phyloP scores from a whole-genome alignment of 2,113 vertebrate genomes.

The Scartelaos histophorus region DNA sequence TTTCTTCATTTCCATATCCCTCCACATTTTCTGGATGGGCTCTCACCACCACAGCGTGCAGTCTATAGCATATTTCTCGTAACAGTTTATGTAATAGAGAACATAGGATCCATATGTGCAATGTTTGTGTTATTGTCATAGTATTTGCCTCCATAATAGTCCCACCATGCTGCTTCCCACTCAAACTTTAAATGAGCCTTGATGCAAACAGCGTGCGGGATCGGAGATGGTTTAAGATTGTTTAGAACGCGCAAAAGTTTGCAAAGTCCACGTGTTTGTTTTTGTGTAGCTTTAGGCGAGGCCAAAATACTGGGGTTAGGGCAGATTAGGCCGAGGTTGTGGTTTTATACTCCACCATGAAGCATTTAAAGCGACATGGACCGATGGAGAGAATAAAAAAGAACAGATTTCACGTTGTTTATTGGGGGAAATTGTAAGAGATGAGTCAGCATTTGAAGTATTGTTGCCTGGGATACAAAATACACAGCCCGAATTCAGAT shows the following conservation, averaged over 20 bases:
- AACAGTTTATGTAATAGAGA: background rate
- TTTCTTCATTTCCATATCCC: background rate
- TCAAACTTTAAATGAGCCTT: background rate
- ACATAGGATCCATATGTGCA: background rate
- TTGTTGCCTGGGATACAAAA: too few species aligned
- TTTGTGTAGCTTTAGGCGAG: background rate
- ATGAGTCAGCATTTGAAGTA: too few species aligned
- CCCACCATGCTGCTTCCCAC: background rate
- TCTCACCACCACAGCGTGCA: background rate
- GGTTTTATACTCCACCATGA: background rate
- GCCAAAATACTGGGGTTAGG: conserved; percentile 15
- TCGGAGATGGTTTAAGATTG: conserved; percentile 8
- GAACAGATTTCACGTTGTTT: too few species aligned
- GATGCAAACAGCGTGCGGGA: conserved; percentile 2
- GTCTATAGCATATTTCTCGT: background rate
- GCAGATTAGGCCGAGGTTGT: background rate
- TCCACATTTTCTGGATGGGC: background rate
- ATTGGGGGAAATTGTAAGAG: too few species aligned
- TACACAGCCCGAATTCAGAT: too few species aligned
- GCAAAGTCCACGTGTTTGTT: conserved; percentile 15
- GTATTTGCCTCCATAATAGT: background rate
- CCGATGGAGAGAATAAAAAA: too few species aligned
- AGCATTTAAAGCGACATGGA: too few species aligned
- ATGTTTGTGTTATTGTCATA: background rate
- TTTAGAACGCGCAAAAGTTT: conserved; percentile 26